Percentiles rank a stretch among this genome's conserved stretches.
Conservation (phyloP, 2,888 invertebrate species). For the Lepidochrysops patricia region DNA sequence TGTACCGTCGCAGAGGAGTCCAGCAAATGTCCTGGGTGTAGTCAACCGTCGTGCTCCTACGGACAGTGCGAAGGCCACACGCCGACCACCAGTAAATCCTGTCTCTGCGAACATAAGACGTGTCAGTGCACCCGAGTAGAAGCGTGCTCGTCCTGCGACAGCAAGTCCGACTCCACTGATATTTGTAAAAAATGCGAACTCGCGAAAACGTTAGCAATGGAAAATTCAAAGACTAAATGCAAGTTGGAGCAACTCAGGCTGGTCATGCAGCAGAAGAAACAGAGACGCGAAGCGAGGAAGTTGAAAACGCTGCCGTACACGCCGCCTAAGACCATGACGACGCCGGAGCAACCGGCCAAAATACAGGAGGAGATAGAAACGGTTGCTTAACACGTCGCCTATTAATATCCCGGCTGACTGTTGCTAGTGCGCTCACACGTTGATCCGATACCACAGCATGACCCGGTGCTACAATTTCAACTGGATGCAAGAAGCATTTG, state of each 20-base stretch:
- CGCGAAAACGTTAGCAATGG: slow-evolving; percentile 74
- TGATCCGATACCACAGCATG: background rate
- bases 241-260: slow-evolving; percentile 91
- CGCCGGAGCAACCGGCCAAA: slow-evolving; percentile 87
- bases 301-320: slow-evolving; percentile 79
- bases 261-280: slow-evolving; percentile 92
- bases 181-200: slow-evolving; percentile 63
- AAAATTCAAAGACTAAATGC: slow-evolving; percentile 86
- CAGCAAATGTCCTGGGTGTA: slow-evolving; percentile 44
- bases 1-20: slow-evolving; percentile 38
- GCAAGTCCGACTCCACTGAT: slow-evolving; percentile 31
- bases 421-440: slow-evolving; percentile 11
- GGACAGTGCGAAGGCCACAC: slow-evolving; percentile 56
- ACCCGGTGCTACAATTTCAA: slow-evolving; percentile 12
- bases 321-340: slow-evolving; percentile 84
- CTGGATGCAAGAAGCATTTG: no score
- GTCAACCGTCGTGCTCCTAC: slow-evolving; percentile 43
- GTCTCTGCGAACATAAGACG: slow-evolving; percentile 33
- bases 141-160: slow-evolving; percentile 36
- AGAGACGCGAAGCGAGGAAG: slow-evolving; percentile 85
- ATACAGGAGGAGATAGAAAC: slow-evolving; percentile 81
- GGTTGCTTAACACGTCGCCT: slow-evolving; percentile 45
- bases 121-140: slow-evolving; percentile 39
- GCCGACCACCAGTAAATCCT: slow-evolving; percentile 31
- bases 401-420: slow-evolving; percentile 14